Evolutionary conservation across 2,888 invertebrate genomes (phyloP), one percentile per base, ranked within the genome.

Genomic region (Scaptomyza tumidula): DNA sequence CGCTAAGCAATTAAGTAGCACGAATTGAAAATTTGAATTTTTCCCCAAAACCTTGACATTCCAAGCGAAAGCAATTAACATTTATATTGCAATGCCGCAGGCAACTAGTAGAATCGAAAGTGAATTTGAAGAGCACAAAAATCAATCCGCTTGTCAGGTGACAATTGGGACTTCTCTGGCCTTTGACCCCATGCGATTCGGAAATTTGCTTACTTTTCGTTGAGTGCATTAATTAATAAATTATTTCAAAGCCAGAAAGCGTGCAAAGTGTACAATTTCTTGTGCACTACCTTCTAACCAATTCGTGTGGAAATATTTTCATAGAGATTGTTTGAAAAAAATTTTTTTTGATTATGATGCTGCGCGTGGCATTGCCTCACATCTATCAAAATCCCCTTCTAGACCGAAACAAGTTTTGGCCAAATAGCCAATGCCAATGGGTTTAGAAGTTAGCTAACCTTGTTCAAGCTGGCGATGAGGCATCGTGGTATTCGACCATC

Each of bases 401-500:
- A 35, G 44, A 60, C 5, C 10, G 14, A 75, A 75, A 75, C 75
- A n/a, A 16, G 75, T 74, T 74, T 35, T 13, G n/a, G 24, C 37
- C 27, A 50, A 41, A n/a, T 39, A 14, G 44, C 31, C 31, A 48
- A 63, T 53, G 55, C 43, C 71, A 64, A 62, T 56, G 27, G 46
- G 13, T 48, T 39, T 27, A 68, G 19, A 44, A 48, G 59, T 61
- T 16, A 19, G 57, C 29, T 48, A 53, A 53, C 46, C 57, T 67
- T 65, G 65, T 49, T 24, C 16, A 3, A 5, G 41, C 31, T 19
- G 41, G 43, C 55, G 73, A 71, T 75, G 69, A 71, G 65, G 55
- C 71, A 78, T 71, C 68, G 75, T 69, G 61, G 48, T 64, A 41
- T 44, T 43, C 52, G 56, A 49, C 70, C 71, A 80, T 86, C 78